These are phyloP conservation scores for Tetramorium bicarinatum DNA, from an alignment of 2,888 invertebrate genomes.

Conservation along the genomic window DNA sequence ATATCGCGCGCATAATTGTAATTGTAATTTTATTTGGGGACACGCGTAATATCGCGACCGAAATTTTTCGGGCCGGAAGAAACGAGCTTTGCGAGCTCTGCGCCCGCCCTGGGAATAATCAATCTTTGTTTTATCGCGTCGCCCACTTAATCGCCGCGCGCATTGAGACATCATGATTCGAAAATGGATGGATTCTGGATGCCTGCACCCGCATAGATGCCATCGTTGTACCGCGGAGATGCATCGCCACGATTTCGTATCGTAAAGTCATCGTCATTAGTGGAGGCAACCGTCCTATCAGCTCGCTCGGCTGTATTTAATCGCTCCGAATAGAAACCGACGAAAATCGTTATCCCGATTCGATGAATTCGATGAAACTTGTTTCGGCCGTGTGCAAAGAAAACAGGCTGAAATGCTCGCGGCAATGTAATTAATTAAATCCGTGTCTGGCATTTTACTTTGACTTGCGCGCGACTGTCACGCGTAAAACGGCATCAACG, in stretches of 20 bases:
- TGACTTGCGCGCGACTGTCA: conserved; percentile 35
- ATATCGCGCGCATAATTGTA: conserved; percentile 38
- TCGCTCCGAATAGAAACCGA: conserved; percentile 23
- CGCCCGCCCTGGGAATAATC: conserved; percentile 23
- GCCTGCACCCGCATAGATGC: conserved; percentile 48
- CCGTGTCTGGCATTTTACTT: conserved; percentile 42
- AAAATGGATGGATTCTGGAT: conserved; percentile 43
- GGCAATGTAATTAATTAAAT: conserved; percentile 39
- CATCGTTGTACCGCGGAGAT: conserved; percentile 47
- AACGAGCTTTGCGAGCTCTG: not conserved
- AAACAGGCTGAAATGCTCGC: not conserved
- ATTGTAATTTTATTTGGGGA: conserved; percentile 37
- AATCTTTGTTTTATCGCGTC: conserved; percentile 49
- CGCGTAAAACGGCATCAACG: conserved; percentile 16
- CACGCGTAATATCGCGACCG: not conserved
- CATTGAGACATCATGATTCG: conserved; percentile 47
- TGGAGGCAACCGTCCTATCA: conserved; percentile 23
- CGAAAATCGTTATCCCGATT: conserved; percentile 5
- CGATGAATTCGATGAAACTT: not conserved
- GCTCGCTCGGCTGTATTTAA: conserved; percentile 14
- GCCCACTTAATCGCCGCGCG: conserved; percentile 38
- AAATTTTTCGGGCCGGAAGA: not conserved
- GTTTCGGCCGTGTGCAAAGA: not conserved
- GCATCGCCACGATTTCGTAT: conserved; percentile 46
- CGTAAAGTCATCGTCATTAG: conserved; percentile 48